phyloP scores from a whole-genome alignment of 1,140 invertebrate species.

The Drosophila rufa region DNA sequence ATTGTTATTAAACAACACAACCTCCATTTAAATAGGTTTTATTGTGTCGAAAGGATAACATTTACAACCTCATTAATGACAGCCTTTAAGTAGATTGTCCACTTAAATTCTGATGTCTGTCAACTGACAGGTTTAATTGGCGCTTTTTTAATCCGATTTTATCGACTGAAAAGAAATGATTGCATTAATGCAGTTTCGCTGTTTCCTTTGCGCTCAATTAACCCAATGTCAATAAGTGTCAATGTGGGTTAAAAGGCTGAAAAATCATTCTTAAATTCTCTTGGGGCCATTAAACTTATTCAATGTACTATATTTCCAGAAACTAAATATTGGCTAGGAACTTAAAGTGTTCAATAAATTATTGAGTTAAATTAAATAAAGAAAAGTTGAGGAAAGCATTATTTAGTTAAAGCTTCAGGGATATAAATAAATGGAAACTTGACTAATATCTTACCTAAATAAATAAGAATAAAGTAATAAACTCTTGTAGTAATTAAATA shows the following conservation, averaged over 20 bases:
- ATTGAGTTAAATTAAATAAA: neutral
- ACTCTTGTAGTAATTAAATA: too few relatives aligned
- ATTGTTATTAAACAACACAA: neutral
- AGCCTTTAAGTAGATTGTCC: conserved; percentile 18
- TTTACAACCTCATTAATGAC: conserved; percentile 24
- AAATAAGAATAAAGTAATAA: too few relatives aligned
- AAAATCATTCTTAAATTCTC: conserved; percentile 1
- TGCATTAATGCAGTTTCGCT: conserved; percentile 42
- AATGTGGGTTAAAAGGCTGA: conserved; percentile 11
- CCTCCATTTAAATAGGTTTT: neutral
- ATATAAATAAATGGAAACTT: too few relatives aligned
- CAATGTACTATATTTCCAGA: neutral
- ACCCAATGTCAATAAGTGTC: conserved; percentile 21
- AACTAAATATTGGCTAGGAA: neutral
- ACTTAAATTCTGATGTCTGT: conserved; percentile 29
- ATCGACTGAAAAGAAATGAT: conserved; percentile 40
- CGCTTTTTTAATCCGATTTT: conserved; percentile 30
- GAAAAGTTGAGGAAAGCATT: neutral
- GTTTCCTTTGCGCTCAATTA: conserved; percentile 37
- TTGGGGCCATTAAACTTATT: neutral
- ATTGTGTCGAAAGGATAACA: conserved; percentile 15
- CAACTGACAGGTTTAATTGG: conserved; percentile 36
- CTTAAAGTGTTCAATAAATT: neutral
- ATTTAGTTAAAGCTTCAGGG: neutral
- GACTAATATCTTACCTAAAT: too few relatives aligned